Evolutionary conservation across 92 coral and sea anemone genomes (phyloP).

Genomic region (Hydrozoanthus gracilis): DNA sequence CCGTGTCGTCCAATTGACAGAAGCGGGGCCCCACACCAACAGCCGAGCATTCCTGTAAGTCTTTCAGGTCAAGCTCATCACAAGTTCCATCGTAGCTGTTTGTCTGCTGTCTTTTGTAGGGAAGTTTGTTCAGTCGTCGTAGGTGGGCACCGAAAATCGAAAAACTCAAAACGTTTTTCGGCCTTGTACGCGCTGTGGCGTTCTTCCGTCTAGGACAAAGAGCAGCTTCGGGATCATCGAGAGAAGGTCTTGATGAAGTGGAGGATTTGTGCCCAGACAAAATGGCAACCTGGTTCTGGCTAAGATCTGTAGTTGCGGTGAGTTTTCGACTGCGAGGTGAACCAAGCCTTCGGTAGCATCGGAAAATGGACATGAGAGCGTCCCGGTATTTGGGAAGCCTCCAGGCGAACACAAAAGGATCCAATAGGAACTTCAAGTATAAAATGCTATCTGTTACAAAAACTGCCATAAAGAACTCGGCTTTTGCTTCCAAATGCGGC

Average conservation of each 20-base stretch:
- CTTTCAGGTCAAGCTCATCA: neutral
- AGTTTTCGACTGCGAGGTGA: slow-evolving; percentile 16
- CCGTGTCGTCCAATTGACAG: neutral
- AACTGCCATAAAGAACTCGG: slow-evolving; percentile 13
- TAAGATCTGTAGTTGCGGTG: slow-evolving; percentile 29
- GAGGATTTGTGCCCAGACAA: slow-evolving; percentile 1
- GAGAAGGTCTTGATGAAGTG: neutral
- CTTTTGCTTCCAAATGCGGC: slow-evolving; percentile 7
- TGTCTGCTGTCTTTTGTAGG: neutral
- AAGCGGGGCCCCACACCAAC: neutral
- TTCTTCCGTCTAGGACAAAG: neutral
- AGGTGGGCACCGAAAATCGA: neutral
- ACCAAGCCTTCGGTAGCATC: neutral
- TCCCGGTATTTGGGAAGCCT: slow-evolving; percentile 32
- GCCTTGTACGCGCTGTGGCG: too few relatives aligned
- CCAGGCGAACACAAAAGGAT: slow-evolving; percentile 43
- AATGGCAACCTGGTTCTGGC: neutral
- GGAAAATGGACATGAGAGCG: slow-evolving; percentile 25
- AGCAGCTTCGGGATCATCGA: neutral
- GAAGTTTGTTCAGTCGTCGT: slow-evolving; percentile 5
- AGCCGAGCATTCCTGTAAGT: neutral
- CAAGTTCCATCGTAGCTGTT: slow-evolving; percentile 4
- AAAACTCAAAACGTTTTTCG: neutral
- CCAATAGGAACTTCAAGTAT: slow-evolving; percentile 35
- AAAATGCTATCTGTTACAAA: slow-evolving; percentile 16